Conservation (phyloP, 2,797 vertebrate genomes). For the Catostomus latipinnis region DNA sequence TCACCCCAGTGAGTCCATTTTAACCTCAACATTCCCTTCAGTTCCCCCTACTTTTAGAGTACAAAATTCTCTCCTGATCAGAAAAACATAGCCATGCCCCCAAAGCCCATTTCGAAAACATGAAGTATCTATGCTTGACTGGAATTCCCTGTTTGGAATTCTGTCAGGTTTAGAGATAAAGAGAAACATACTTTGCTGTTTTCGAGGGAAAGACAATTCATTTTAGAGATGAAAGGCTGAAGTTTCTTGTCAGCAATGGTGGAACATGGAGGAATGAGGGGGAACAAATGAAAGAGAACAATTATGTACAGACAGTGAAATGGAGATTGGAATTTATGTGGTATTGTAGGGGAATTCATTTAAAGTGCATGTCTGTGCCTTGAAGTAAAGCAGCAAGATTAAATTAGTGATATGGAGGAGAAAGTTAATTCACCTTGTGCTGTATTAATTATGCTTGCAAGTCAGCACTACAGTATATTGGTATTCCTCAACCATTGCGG, state of each 20-base stretch:
- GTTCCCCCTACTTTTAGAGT: neutral
- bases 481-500: neutral
- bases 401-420: neutral
- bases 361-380: constrained; percentile 8
- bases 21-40: constrained; percentile 9
- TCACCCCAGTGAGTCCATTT: constrained; percentile 48
- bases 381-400: neutral
- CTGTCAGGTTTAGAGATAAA: constrained; percentile 23
- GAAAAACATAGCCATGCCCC: constrained; percentile 45
- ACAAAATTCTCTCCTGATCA: constrained; percentile 6
- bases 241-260: constrained; percentile 45
- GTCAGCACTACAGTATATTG: neutral
- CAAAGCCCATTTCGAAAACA: constrained; percentile 70
- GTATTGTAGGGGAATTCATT: constrained; percentile 26
- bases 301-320: constrained; percentile 4
- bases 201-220: constrained; percentile 9
- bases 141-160: constrained; percentile 25
- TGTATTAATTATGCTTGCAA: neutral
- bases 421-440: neutral
- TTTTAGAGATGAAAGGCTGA: constrained; percentile 32
- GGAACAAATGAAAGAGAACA: constrained; percentile 6
- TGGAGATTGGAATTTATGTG: constrained; percentile 23
- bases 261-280: constrained; percentile 44
- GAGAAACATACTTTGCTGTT: constrained; percentile 28
- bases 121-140: constrained; percentile 63